Evolutionary conservation across 1,140 invertebrate genomes (phyloP).

Genomic region (Drosophila fuyamai): DNA sequence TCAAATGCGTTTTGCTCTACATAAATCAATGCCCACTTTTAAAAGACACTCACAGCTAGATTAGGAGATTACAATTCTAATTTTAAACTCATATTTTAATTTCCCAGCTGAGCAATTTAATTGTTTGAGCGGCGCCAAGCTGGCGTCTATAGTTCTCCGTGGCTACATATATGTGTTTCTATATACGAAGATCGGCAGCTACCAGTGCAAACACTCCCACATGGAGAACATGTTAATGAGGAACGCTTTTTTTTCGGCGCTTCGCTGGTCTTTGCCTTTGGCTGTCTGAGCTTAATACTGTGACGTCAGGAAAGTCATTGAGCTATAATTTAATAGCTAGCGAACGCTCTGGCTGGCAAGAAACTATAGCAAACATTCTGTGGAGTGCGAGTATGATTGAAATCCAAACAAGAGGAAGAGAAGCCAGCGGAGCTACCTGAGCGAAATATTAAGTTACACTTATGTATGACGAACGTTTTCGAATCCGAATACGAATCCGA

Average conservation of each 20-base stretch:
- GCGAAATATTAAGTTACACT: conserved; percentile 74
- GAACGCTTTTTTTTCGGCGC: conserved; percentile 28
- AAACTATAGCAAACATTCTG: conserved; percentile 77
- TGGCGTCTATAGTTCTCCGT: conserved; percentile 10
- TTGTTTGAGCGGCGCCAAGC: conserved; percentile 36
- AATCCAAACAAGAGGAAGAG: conserved; percentile 40
- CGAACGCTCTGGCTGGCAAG: conserved; percentile 33
- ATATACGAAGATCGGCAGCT: conserved; percentile 26
- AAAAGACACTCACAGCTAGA: background rate
- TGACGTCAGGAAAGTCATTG: conserved; percentile 82
- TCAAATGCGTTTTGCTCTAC: conserved; percentile 15
- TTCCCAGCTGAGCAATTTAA: conserved; percentile 11
- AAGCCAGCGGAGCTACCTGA: conserved; percentile 58
- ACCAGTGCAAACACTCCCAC: conserved; percentile 20
- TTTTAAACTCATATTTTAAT: background rate
- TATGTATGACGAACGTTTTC: conserved; percentile 43
- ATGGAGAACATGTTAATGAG: conserved; percentile 49
- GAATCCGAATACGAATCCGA: conserved; percentile 45
- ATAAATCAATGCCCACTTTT: conserved; percentile 1
- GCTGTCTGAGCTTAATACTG: conserved; percentile 67
- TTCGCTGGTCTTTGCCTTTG: conserved; percentile 24
- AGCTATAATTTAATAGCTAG: conserved; percentile 75
- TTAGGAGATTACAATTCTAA: background rate
- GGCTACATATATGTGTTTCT: background rate
- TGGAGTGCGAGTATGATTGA: conserved; percentile 38